Evolutionary conservation across 2,797 vertebrate genomes (phyloP), one percentile per base, ranked within the genome.

Genomic region (Crypturellus tataupa): DNA sequence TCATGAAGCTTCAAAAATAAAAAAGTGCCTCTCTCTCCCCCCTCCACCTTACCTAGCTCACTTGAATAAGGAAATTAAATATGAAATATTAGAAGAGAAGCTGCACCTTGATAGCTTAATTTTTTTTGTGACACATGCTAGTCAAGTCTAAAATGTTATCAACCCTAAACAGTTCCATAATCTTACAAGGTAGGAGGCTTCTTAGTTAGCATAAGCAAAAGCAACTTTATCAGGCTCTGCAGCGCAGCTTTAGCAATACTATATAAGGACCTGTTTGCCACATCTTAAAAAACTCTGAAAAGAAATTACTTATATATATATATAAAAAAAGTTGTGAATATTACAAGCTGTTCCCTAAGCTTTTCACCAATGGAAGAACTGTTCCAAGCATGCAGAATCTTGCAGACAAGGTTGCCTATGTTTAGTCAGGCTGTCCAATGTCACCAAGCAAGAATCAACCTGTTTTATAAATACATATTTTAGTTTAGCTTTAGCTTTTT

Each of bases 251-350:
- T 86, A 78, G 89, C 87, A 96, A 94, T 65, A 86, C 95, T 96
- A 96, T 94, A 95, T 93, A 96, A 94, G 92, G 94, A 81, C 80
- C 93, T 73, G 80, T 64, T 94, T 64, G 93, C 91, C 92, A 92
- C 87, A 86, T 91, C 88, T 73, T 84, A 25, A 90, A 96, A 94
- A 89, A 81, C 83, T 87, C 85, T 25, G 0, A 53, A 53, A 92
- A 94, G 92, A 96, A 96, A 95, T 92, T 92, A 93, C 93, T 95
- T 39, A 42, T 42, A 42, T 95, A 89, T 96, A 89, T 93, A 86
- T 23, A 47, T 21, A 89, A 94, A 33, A 46, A 92, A 95, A 96
- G 89, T 91, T 96, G 94, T 94, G 89, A 92, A 94, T 93, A 95
- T 91, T 97, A 92, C 92, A 95, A 96, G 94, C 94, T 96, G 92